These are phyloP conservation scores for Micromussa lordhowensis DNA, from an alignment of 92 coral and sea anemone genomes.

Conservation along the genomic window DNA sequence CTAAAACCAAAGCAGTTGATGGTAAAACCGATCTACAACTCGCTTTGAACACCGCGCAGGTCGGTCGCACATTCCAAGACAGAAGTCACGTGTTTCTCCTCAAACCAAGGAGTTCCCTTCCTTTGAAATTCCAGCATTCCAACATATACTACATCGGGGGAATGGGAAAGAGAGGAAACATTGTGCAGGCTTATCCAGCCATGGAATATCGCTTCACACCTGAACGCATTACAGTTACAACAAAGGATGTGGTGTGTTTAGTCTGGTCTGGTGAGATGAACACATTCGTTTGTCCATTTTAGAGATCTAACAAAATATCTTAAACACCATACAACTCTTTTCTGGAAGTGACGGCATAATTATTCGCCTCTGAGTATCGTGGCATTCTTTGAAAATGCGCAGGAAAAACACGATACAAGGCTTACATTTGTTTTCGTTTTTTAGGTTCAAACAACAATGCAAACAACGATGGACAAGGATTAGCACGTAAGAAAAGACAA, in stretches of 20 bases:
- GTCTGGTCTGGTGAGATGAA: conserved; percentile 40
- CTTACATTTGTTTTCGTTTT: not conserved
- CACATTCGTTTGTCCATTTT: not conserved
- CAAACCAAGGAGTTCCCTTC: conserved; percentile 9
- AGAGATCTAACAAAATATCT: too few relatives aligned
- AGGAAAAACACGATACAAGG: not conserved
- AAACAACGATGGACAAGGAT: conserved; percentile 40
- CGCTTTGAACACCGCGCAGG: conserved; percentile 58
- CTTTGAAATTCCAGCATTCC: conserved; percentile 13
- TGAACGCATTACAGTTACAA: conserved; percentile 30
- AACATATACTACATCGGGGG: conserved; percentile 42
- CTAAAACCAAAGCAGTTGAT: conserved; percentile 14
- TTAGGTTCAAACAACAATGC: conserved; percentile 44
- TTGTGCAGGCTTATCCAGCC: conserved; percentile 62
- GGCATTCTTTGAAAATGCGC: not conserved
- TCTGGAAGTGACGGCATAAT: too few relatives aligned
- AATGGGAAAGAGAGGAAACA: conserved; percentile 64
- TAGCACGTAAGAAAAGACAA: conserved; percentile 21
- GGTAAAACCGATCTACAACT: conserved; percentile 46
- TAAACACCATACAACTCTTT: too few relatives aligned
- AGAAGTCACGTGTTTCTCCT: conserved; percentile 46
- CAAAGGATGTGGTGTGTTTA: conserved; percentile 29
- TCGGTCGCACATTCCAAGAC: conserved; percentile 63
- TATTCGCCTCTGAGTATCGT: too few relatives aligned
- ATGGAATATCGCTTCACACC: conserved; percentile 63